Conservation (phyloP, 2,797 vertebrate species). For the Amblyopsis hoosieri region DNA sequence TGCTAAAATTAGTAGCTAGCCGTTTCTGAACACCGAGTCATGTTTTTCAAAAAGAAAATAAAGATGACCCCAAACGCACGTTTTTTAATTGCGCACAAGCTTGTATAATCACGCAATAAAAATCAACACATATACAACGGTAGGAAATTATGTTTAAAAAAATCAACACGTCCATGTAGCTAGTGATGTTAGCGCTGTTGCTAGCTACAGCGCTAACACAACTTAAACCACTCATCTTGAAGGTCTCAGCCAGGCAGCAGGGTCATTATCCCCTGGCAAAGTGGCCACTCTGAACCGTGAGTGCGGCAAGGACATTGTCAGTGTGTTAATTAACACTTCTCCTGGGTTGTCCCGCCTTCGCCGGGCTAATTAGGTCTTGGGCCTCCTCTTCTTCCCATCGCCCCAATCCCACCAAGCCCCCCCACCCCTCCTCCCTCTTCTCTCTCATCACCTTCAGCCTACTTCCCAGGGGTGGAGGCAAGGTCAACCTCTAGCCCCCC, state of each 20-base stretch:
- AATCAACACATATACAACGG: conserved; percentile 14
- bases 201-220: conserved; percentile 44
- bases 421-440: conserved; percentile 31
- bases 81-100: conserved; percentile 24
- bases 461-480: too few species aligned
- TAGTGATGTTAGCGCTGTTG: neutral
- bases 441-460: conserved; percentile 9
- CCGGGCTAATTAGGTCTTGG: conserved; percentile 77
- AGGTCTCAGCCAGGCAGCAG: conserved; percentile 69
- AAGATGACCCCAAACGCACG: conserved; percentile 24
- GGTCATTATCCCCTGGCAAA: conserved; percentile 75
- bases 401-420: conserved; percentile 11
- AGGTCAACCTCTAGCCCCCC: too few species aligned
- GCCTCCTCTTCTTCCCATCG: conserved; percentile 30
- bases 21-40: conserved; percentile 29
- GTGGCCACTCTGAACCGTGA: conserved; percentile 70
- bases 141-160: conserved; percentile 15
- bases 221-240: conserved; percentile 65
- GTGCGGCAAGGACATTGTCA: conserved; percentile 80
- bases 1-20: conserved; percentile 63
- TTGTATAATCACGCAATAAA: conserved; percentile 40
- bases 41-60: conserved; percentile 49
- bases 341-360: conserved; percentile 66
- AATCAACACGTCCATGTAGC: conserved; percentile 42
- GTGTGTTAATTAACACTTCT: conserved; percentile 80